A percentile compares a stretch with the other conserved stretches of the same genome.
Conservation (phyloP, 2,888 invertebrate species). For the Philhelius pedissequus region DNA sequence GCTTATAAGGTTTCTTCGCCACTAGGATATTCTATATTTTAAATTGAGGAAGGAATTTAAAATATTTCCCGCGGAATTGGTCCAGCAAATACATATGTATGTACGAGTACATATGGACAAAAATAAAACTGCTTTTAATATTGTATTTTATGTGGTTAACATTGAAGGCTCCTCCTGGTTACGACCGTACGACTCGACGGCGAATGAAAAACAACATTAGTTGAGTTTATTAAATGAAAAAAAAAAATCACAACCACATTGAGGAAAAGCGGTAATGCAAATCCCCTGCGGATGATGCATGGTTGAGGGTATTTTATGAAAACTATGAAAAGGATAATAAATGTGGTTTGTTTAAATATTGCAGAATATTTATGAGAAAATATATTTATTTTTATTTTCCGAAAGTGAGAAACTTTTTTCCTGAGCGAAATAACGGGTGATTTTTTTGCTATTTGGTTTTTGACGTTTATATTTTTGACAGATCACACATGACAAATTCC, state of each 20-base stretch:
- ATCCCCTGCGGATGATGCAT: not conserved
- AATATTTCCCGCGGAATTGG: slow-evolving; percentile 31
- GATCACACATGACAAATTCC: no score
- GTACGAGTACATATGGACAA: not conserved
- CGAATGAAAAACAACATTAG: not conserved
- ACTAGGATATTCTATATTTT: not conserved
- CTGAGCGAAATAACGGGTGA: no score
- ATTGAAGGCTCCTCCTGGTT: not conserved
- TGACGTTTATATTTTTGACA: no score
- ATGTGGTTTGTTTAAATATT: not conserved
- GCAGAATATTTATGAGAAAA: slow-evolving; percentile 5
- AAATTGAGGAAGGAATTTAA: not conserved
- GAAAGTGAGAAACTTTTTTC: not conserved
- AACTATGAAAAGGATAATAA: slow-evolving; percentile 11
- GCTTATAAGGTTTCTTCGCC: not conserved
- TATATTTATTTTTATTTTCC: not conserved
- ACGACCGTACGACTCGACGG: not conserved
- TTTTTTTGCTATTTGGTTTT: no score
- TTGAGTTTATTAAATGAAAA: slow-evolving; percentile 18
- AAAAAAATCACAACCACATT: not conserved
- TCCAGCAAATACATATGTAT: no score
- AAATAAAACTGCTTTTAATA: not conserved
- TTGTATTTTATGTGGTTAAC: slow-evolving; percentile 15
- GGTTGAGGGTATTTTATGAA: not conserved
- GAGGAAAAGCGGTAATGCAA: not conserved